phyloP scores from a whole-genome alignment of 2,113 vertebrate species.

The Hippoglossus stenolepis region DNA sequence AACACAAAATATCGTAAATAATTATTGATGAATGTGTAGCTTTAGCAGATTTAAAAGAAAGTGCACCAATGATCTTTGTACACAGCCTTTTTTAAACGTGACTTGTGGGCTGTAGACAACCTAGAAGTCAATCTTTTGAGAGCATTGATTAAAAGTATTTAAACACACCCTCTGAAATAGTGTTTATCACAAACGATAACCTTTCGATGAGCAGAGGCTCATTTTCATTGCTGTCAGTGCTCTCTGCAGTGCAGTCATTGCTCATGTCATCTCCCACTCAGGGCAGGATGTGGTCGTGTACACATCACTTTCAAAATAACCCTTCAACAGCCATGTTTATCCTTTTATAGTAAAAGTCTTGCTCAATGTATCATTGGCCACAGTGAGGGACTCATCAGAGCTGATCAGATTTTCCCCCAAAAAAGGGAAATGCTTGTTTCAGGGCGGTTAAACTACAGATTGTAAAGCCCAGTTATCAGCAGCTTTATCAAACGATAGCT shows the following conservation, averaged over 20 bases:
- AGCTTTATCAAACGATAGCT: constrained; percentile 17
- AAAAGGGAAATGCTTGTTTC: not conserved
- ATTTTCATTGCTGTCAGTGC: constrained; percentile 30
- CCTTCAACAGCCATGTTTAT: constrained; percentile 58
- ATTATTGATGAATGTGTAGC: not conserved
- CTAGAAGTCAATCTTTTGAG: not conserved
- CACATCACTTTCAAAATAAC: constrained; percentile 75
- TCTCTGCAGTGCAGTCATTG: constrained; percentile 30
- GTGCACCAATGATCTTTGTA: too few species aligned
- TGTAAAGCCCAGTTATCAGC: not conserved
- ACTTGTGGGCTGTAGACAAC: not conserved
- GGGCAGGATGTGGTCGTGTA: constrained; percentile 80
- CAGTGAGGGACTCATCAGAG: not conserved
- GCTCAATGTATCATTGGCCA: constrained; percentile 18
- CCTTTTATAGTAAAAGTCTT: constrained; percentile 80
- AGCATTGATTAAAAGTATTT: not conserved
- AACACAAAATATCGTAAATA: not conserved
- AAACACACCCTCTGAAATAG: not conserved
- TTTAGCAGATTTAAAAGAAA: not conserved
- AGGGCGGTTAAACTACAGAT: not conserved
- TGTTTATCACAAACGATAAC: not conserved
- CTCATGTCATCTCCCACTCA: constrained; percentile 48
- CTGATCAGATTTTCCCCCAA: constrained; percentile 4
- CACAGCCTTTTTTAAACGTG: not conserved
- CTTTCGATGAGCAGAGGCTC: constrained; percentile 23